These are phyloP conservation scores for Lucinisca nassula DNA, from an alignment of 2,888 invertebrate species.

Conservation along the genomic window DNA sequence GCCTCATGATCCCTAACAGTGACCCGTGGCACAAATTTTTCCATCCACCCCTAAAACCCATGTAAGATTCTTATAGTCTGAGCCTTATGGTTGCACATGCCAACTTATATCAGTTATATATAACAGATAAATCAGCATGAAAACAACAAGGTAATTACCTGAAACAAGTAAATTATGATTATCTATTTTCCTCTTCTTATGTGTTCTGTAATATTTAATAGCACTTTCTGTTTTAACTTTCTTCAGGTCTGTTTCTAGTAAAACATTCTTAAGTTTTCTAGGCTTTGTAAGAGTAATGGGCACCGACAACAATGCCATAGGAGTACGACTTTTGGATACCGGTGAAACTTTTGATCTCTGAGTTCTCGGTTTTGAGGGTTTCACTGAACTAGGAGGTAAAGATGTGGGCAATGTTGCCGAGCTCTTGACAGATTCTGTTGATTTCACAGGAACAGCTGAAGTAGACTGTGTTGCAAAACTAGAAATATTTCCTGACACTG, in stretches of 20 bases:
- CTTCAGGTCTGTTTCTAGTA: slow-evolving; percentile 81
- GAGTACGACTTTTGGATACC: slow-evolving; percentile 21
- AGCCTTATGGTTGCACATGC: too few species aligned
- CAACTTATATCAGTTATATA: too few species aligned
- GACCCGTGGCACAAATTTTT: too few species aligned
- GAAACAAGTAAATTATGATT: slow-evolving; percentile 78
- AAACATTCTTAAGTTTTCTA: slow-evolving; percentile 76
- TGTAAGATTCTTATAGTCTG: too few species aligned
- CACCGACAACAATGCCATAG: slow-evolving; percentile 61
- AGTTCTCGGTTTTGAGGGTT: slow-evolving; percentile 29
- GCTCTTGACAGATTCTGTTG: not conserved
- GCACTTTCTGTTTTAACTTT: slow-evolving; percentile 83
- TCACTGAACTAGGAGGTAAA: slow-evolving; percentile 6
- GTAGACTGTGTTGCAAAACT: slow-evolving; percentile 29
- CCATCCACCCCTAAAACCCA: too few species aligned
- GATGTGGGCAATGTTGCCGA: slow-evolving; percentile 12
- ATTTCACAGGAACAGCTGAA: slow-evolving; percentile 1
- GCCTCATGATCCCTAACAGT: too few species aligned
- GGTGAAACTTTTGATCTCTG: slow-evolving; percentile 22
- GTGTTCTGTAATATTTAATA: slow-evolving; percentile 77
- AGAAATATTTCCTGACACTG: not conserved
- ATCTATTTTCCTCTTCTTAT: slow-evolving; percentile 76
- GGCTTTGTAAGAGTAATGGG: slow-evolving; percentile 76
- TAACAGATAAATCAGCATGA: too few species aligned
- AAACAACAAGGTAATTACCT: too few species aligned